Base-by-base conservation (phyloP, 2,888 invertebrate genomes). In the Nomada lathburiana region DNA sequence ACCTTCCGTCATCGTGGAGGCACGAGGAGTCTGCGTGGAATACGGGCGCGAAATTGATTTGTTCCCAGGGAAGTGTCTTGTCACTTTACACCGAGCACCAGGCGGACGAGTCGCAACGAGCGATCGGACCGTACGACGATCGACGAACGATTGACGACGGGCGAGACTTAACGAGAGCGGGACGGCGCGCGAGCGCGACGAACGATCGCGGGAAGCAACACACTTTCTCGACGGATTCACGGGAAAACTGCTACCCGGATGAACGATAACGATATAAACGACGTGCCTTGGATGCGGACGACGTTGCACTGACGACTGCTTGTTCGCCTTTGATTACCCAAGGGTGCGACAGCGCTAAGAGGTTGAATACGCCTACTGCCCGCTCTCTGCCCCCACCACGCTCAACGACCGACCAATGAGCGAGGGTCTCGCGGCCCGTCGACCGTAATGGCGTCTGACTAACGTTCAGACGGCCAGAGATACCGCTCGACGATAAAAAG, bases 251-350 rank as follows among this genome's bases (percentile, higher is more conserved):
- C 23, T 36, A 0, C 55, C 5, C 23, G 60, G 29, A n/a, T 29
- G 36, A 50, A 42, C 59, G 68, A 47, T 63, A 57, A 69, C 20
- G 47, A 26, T 7, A n/a, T 23, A 13, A 10, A 26, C n/a, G 44
- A 47, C 59, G 53, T 26, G 42, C 18, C 42, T 18, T 20, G 60
- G 55, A 23, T 76, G 65, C 59, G 11, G 23, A 42, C 82, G 89
- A 89, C 86, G 89, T 85, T 85, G 67, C 76, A 88, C 85, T 82
- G 83, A 87, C 88, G 88, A 89, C 88, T 87, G 89, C 83, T 85
- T 62, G 65, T 77, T 80, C 80, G 82, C 50, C 86, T 89, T 70
- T 87, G 83, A 83, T 73, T 79, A 78, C 64, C 64, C 81, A 85
- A 82, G 85, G 80, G 76, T 68, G 76, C 79, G 78, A 42, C 76